Base-by-base conservation (phyloP, 2,888 invertebrate genomes). In the Latheticus oryzae region DNA sequence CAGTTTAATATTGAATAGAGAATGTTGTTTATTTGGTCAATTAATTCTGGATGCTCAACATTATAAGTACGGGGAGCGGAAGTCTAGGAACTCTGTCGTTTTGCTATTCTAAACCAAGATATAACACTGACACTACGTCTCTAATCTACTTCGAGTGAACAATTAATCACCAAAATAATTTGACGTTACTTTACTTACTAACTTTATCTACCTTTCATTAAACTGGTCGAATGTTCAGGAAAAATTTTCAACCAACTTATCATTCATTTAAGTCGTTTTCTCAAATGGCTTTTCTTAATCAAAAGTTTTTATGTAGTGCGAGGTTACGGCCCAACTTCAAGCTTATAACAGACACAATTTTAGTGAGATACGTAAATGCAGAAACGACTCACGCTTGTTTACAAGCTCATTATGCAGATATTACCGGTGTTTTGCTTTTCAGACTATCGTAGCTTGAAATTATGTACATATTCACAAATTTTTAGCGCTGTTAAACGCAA, bases 351-450 rank as follows among this genome's bases (percentile, higher is more conserved):
- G 58, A 58, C 37, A 45, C 47, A 58, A 58, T 58, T 52, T 45
- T 37, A 58, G 37, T 45, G 38, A 56, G 50, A 50, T 50, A 43
- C 42, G 42, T 56, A 40, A 17, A 50, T 50, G 45, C 51, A 45
- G 38, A 23, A 45, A 52, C 52, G 32, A 40, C 55, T 52, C 45
- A 30, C 16, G 32, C 35, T 58, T 58, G 47, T 58, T 58, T 58
- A 58, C 45, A 57, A 35, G 43, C 43, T 43, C 51, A 57, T 58
- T 52, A 52, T 52, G 52, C 45, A 52, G 52, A 58, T 58, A 58
- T 58, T 58, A 52, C 52, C 47, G 50, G 51, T 58, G 45, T 58
- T 45, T 58, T 58, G 45, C 58, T 58, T 53, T 47, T 45, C 11
- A 19, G 40, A 53, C 38, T 47, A 33, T 32, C 37, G 23, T 32